Base-by-base conservation (phyloP, 2,888 invertebrate species). In the Glyphotaelius pellucidus region DNA sequence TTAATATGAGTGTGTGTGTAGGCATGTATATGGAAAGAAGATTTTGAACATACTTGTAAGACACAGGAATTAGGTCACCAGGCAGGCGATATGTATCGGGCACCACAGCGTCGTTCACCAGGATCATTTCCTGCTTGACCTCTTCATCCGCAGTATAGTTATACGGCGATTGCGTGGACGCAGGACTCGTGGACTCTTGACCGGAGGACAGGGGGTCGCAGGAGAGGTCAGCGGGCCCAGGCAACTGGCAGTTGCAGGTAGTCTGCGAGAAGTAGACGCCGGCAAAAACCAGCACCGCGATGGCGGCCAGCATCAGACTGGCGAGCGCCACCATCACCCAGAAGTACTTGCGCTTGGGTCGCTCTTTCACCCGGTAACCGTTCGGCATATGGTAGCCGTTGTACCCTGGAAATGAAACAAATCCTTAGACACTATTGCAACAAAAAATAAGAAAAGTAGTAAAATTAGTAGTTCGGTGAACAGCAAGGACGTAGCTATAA, bases 361-460 rank as follows among this genome's bases (percentile, higher is more conserved):
- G 87, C 52, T 87, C 87, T 31, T 67, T 87, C 32, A 67, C 67
- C 52, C 87, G 3, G 87, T 87, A 67, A 4, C 87, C 87, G 35
- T 87, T 87, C 7, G 87, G 67, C 31, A 52, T 52, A 25, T 52
- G 87, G 52, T 67, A 67, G 15, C 67, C 67, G 14, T 87, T 87
- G 52, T 87, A 86, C 47, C 86, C 86, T 86, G 30, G 14, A 86
- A 85, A 86, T 42, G 30, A 86, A 86, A n/a, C 5, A n/a, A 47
- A n/a, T 42, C 47, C 0, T 67, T 42, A 86, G 35, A 11, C 35
- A 83, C 25, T 15, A 35, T 83, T 83, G 19, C 19, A 67, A 19
- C 52, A 19, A 19, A 25, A 4, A 67, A 25, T 47, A 52, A 52
- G 0, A 15, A 3, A 52, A 52, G 52, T 52, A 19, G 1, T 19